Conservation (phyloP, 2,797 vertebrate species). For the Poecilia gillii region DNA sequence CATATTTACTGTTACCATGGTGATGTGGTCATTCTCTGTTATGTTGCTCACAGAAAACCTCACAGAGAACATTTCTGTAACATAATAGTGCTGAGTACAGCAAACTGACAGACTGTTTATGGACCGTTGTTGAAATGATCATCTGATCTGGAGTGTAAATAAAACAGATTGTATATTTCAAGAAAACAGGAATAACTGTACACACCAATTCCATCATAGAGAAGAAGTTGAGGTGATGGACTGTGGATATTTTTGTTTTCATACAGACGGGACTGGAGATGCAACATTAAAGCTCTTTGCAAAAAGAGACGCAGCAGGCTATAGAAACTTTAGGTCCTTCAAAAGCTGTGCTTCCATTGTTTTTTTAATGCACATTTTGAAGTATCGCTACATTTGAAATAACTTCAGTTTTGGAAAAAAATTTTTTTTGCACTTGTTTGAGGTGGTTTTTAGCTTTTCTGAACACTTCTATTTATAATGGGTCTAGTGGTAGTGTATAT, state of each 20-base stretch:
- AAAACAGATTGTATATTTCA: neutral
- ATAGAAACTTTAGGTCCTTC: neutral
- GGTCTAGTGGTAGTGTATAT: too few species aligned
- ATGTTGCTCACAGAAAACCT: neutral
- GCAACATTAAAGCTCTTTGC: neutral
- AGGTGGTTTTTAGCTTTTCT: too few species aligned
- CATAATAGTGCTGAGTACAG: neutral
- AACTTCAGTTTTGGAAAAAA: too few species aligned
- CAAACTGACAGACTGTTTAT: neutral
- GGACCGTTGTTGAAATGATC: neutral
- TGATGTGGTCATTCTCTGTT: neutral
- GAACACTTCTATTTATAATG: too few species aligned
- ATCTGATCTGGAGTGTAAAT: neutral
- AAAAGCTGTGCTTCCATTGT: neutral
- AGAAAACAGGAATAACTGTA: neutral
- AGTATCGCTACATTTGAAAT: too few species aligned
- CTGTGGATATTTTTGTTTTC: neutral
- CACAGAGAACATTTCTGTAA: neutral
- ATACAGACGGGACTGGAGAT: neutral
- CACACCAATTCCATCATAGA: neutral
- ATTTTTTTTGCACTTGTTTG: too few species aligned
- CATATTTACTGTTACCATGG: neutral
- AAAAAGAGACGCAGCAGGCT: neutral
- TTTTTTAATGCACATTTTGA: too few species aligned
- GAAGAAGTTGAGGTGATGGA: neutral